Evolutionary conservation across 2,888 invertebrate genomes (phyloP).

Genomic region (Esperia sulphurella): DNA sequence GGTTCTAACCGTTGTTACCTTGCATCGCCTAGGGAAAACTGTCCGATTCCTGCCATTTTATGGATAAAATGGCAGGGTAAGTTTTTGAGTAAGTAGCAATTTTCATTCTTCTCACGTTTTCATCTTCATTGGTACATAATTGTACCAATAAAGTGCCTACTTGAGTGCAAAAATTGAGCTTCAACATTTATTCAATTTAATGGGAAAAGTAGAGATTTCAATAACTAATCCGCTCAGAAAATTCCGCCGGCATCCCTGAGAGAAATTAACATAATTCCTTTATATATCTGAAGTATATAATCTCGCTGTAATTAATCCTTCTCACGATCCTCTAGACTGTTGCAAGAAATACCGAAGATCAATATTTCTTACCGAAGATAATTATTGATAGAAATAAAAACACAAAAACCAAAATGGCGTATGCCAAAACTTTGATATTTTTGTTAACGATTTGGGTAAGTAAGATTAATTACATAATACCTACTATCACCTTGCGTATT

Average conservation of each 20-base stretch:
- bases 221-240: background rate
- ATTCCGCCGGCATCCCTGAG: background rate
- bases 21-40: too few species aligned
- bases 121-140: too few species aligned
- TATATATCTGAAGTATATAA: constrained; percentile 24
- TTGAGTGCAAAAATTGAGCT: too few species aligned
- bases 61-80: too few species aligned
- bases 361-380: constrained; percentile 1
- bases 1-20: too few species aligned
- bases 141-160: too few species aligned
- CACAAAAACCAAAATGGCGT: constrained; percentile 14
- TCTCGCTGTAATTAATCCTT: constrained; percentile 1
- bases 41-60: too few species aligned
- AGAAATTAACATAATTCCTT: constrained; percentile 11
- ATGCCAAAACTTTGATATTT: constrained; percentile 15
- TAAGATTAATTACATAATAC: background rate
- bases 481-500: too few species aligned
- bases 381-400: constrained; percentile 2
- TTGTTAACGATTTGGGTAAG: constrained; percentile 22
- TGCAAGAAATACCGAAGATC: background rate
- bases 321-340: constrained; percentile 1
- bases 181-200: background rate
- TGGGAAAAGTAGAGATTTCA: background rate
- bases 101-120: too few species aligned
- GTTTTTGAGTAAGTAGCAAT: background rate